A percentile compares a stretch with the other conserved stretches of the same genome.
These are phyloP conservation scores for Zaprionus obscuricornis DNA, from an alignment of 2,888 invertebrate genomes.

Conservation along the genomic window DNA sequence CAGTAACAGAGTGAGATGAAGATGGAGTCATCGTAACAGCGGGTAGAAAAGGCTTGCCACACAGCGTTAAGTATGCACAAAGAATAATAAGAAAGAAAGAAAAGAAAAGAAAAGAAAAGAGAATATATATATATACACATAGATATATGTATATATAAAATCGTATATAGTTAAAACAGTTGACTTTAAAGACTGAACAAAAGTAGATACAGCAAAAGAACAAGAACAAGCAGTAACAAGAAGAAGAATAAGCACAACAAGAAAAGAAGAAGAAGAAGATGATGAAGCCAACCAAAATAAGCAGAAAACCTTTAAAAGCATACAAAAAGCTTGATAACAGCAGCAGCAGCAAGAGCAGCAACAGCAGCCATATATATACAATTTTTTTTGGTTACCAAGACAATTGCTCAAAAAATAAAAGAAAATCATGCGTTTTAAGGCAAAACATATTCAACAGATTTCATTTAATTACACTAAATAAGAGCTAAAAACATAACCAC, in stretches of 20 bases:
- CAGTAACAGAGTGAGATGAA: constrained; percentile 22
- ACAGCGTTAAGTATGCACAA: constrained; percentile 55
- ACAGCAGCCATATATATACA: too few species aligned
- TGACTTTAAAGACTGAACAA: constrained; percentile 74
- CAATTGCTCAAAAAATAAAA: constrained; percentile 32
- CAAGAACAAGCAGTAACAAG: constrained; percentile 11
- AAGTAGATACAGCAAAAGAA: constrained; percentile 33
- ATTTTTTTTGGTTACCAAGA: constrained; percentile 41
- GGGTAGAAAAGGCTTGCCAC: constrained; percentile 71
- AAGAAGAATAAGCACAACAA: constrained; percentile 1
- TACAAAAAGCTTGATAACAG: constrained; percentile 9
- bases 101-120: too few species aligned
- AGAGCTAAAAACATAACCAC: constrained; percentile 26
- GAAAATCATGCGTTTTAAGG: not conserved
- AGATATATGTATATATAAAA: too few species aligned
- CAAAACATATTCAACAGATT: constrained; percentile 14
- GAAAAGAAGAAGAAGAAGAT: constrained; percentile 19
- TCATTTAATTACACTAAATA: constrained; percentile 19
- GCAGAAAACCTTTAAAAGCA: constrained; percentile 25
- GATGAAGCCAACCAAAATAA: constrained; percentile 19
- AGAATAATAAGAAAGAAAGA: constrained; percentile 51
- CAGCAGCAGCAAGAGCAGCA: constrained; percentile 12
- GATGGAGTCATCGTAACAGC: constrained; percentile 50
- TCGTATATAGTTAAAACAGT: constrained; percentile 55
- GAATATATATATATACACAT: too few species aligned